Evolutionary conservation across 2,797 vertebrate genomes (phyloP).

Genomic region (Mus spretus): DNA sequence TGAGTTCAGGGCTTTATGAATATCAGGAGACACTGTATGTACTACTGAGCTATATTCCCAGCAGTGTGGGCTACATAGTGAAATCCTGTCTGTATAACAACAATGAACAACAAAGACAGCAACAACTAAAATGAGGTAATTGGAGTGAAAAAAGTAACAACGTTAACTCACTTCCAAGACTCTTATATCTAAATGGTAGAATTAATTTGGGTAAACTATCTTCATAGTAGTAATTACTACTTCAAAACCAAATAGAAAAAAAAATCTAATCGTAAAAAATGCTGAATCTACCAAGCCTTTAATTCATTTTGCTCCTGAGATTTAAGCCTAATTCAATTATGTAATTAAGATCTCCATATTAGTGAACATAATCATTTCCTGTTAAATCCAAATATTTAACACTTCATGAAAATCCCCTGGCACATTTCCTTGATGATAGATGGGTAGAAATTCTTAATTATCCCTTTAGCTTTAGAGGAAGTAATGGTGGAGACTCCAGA

Average conservation of each 20-base stretch:
- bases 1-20: not conserved
- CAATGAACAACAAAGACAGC: not conserved
- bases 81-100: not conserved
- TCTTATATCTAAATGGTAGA: not conserved
- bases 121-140: not conserved
- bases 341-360: conserved; percentile 50
- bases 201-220: not conserved
- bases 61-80: not conserved
- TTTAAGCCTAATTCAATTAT: conserved; percentile 61
- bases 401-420: conserved; percentile 58
- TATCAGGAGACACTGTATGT: not conserved
- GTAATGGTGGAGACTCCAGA: conserved; percentile 59
- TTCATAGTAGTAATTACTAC: not conserved
- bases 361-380: conserved; percentile 38
- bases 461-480: conserved; percentile 55
- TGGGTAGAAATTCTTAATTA: conserved; percentile 63
- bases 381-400: conserved; percentile 64
- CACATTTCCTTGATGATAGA: conserved; percentile 19
- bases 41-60: not conserved
- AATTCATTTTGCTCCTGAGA: conserved; percentile 33
- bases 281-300: conserved; percentile 40
- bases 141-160: not conserved
- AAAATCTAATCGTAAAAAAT: not conserved
- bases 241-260: conserved; percentile 41
- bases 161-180: not conserved